phyloP scores from a whole-genome alignment of 1,140 invertebrate genomes.

The Trypoxylus dichotomus region DNA sequence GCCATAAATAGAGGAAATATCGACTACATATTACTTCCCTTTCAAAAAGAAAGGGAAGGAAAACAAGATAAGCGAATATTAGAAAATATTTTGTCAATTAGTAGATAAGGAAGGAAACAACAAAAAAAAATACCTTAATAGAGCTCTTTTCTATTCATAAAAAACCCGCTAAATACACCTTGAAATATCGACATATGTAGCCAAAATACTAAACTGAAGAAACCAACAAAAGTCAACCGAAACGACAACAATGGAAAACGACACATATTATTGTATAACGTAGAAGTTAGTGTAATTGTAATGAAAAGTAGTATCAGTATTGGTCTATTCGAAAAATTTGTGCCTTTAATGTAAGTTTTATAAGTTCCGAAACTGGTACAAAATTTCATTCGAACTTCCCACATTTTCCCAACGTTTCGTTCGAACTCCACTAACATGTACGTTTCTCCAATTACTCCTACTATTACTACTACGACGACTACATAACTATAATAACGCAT shows the following conservation, averaged over 20 bases:
- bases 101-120: conserved; percentile 27
- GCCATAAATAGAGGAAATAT: conserved; percentile 17
- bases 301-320: conserved; percentile 28
- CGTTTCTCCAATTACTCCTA: neutral
- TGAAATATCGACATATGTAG: conserved; percentile 1
- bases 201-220: neutral
- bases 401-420: conserved; percentile 1
- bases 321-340: conserved; percentile 40
- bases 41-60: neutral
- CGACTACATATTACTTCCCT: neutral
- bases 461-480: neutral
- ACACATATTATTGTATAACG: conserved; percentile 2
- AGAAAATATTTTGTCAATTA: conserved; percentile 39
- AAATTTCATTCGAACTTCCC: conserved; percentile 32
- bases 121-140: neutral
- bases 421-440: conserved; percentile 5
- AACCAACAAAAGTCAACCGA: neutral
- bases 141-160: conserved; percentile 10
- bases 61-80: neutral
- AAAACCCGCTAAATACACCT: neutral
- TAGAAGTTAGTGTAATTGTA: neutral
- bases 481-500: neutral
- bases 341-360: conserved; percentile 39
- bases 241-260: neutral
- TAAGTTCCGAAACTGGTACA: conserved; percentile 37